phyloP scores from a whole-genome alignment of 2,888 invertebrate species.

The Synanthedon vespiformis region DNA sequence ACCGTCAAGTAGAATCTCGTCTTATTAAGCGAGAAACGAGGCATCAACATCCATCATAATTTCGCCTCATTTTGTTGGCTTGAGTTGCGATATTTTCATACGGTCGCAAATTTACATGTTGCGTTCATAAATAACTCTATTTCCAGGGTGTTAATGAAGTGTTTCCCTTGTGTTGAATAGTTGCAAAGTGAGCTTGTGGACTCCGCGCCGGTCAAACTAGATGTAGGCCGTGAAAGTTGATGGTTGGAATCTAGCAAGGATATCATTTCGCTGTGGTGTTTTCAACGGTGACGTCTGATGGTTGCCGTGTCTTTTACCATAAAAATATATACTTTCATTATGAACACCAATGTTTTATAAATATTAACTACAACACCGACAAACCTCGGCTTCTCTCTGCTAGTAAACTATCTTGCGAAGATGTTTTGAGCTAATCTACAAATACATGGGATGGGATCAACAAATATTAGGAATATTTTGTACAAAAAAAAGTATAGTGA shows the following conservation, averaged over 20 bases:
- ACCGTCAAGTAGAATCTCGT: constrained; percentile 30
- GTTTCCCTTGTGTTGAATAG: constrained; percentile 12
- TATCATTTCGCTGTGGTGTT: constrained; percentile 37
- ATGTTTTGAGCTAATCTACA: too few species aligned
- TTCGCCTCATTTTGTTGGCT: constrained; percentile 58
- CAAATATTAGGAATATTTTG: too few species aligned
- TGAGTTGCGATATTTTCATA: constrained; percentile 49
- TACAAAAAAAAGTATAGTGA: too few species aligned
- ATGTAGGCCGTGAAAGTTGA: constrained; percentile 38
- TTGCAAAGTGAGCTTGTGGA: constrained; percentile 30
- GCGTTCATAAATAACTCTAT: constrained; percentile 16
- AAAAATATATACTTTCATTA: too few species aligned
- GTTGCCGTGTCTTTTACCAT: not conserved
- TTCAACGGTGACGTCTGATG: not conserved
- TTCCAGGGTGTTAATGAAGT: constrained; percentile 15
- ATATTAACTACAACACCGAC: too few species aligned
- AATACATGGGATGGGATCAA: too few species aligned
- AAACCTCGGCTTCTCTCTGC: too few species aligned
- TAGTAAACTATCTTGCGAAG: too few species aligned
- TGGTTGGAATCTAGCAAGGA: constrained; percentile 24
- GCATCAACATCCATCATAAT: constrained; percentile 68
- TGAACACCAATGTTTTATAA: too few species aligned
- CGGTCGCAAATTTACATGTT: constrained; percentile 23
- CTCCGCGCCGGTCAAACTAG: constrained; percentile 36
- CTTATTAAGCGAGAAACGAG: constrained; percentile 59